Conservation (phyloP, 2,888 invertebrate species). For the Cephus sareptanus region DNA sequence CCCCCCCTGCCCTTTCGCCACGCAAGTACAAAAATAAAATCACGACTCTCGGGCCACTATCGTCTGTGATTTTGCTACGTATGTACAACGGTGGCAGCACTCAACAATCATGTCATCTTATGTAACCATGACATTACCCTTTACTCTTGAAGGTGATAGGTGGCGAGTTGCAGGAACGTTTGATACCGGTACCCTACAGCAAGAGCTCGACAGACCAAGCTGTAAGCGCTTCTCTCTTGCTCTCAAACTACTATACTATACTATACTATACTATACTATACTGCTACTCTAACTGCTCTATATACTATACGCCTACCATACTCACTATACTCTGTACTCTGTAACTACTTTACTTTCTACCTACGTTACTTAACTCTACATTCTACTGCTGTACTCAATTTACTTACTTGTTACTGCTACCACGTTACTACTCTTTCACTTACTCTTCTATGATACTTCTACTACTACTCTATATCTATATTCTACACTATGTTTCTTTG, state of each 20-base stretch:
- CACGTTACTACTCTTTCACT: not conserved
- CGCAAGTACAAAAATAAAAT: not conserved
- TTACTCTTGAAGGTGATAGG: conserved; percentile 99
- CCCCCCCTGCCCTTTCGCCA: not conserved
- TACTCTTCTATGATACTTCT: too few species aligned
- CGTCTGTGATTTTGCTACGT: not conserved
- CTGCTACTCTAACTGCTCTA: conserved; percentile 43
- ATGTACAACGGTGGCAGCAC: not conserved
- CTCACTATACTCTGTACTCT: conserved; percentile 46
- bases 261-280: conserved; percentile 29
- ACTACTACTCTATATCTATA: not conserved
- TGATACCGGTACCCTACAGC: conserved; percentile 99
- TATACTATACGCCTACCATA: conserved; percentile 52
- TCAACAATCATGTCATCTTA: conserved; percentile 56
- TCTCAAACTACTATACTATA: conserved; percentile 70
- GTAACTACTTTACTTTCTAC: conserved; percentile 10
- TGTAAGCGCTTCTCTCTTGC: conserved; percentile 85
- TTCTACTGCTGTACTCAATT: not conserved
- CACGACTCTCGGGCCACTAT: not conserved
- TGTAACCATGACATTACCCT: conserved; percentile 82
- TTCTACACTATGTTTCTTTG: not conserved
- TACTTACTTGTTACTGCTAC: not conserved
- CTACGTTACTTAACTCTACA: not conserved
- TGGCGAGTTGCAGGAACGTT: conserved; percentile 99
- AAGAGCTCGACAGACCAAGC: conserved; percentile 99